Conservation (phyloP, 2,888 invertebrate species). For the Eugnorisma glareosa region DNA sequence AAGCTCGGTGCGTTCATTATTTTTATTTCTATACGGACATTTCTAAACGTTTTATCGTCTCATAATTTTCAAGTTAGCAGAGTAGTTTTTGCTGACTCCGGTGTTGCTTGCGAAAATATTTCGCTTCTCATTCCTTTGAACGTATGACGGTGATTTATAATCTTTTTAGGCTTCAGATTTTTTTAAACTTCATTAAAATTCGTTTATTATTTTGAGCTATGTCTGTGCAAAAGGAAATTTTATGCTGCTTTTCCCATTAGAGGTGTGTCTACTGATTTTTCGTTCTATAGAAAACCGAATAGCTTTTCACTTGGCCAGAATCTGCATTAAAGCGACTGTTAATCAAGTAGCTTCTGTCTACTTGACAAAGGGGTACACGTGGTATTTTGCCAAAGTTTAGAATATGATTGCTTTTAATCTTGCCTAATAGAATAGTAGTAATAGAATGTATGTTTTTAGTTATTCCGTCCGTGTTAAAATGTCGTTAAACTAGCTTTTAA, state of each 20-base stretch:
- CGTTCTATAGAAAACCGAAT: background rate
- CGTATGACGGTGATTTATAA: conserved; percentile 45
- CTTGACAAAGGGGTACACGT: conserved; percentile 15
- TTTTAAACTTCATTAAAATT: conserved; percentile 15
- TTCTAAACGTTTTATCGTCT: conserved; percentile 43
- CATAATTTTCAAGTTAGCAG: conserved; percentile 48
- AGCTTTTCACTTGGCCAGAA: background rate
- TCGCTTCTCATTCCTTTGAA: conserved; percentile 34
- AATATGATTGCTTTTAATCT: background rate
- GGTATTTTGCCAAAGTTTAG: background rate
- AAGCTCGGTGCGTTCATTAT: conserved; percentile 29
- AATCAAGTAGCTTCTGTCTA: background rate
- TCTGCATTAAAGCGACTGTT: conserved; percentile 5
- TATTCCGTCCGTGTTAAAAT: background rate
- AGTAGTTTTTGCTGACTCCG: conserved; percentile 46
- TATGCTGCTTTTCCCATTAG: background rate
- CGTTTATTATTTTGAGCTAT: conserved; percentile 27
- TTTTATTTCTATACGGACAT: conserved; percentile 40
- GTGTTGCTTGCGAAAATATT: conserved; percentile 34
- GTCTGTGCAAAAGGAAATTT: background rate
- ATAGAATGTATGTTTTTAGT: background rate
- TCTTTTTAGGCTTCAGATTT: background rate
- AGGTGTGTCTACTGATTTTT: background rate
- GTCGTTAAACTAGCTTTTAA: background rate
- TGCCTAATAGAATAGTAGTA: no score